These are phyloP conservation scores for Pissodes strobi DNA, from an alignment of 1,140 invertebrate species.

Conservation along the genomic window DNA sequence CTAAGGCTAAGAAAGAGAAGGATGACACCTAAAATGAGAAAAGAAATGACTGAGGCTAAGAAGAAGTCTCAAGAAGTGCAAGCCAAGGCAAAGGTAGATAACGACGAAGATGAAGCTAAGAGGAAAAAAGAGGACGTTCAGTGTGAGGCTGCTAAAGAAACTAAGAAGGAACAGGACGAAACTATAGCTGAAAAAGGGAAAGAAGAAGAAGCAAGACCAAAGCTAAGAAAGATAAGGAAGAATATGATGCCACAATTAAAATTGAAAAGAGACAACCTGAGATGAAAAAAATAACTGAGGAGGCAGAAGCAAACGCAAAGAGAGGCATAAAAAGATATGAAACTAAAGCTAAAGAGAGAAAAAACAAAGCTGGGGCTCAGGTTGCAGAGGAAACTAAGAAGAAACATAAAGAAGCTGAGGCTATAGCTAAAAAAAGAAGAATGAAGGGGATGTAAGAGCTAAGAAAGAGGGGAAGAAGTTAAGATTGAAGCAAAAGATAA, in stretches of 20 bases:
- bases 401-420: no score
- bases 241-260: conserved; percentile 34
- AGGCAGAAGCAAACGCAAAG: no score
- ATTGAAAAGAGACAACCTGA: conserved; percentile 32
- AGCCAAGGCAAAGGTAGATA: not conserved
- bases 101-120: conserved; percentile 36
- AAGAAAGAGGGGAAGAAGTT: no score
- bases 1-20: conserved; percentile 36
- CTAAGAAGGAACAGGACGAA: conserved; percentile 40
- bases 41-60: conserved; percentile 39
- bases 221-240: conserved; percentile 40
- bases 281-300: no score
- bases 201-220: conserved; percentile 32
- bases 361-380: conserved; percentile 32
- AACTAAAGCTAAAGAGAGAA: no score
- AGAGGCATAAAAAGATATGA: conserved; percentile 12
- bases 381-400: conserved; percentile 37
- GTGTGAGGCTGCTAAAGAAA: conserved; percentile 36
- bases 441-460: conserved; percentile 33
- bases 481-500: no score
- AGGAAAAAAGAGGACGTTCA: conserved; percentile 11
- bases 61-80: conserved; percentile 22
- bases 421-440: conserved; percentile 30
- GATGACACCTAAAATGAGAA: conserved; percentile 28
- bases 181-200: conserved; percentile 35